Percentiles rank a stretch among this genome's conserved stretches.
Conservation (phyloP, 2,888 invertebrate genomes). For the Sesia bembeciformis region DNA sequence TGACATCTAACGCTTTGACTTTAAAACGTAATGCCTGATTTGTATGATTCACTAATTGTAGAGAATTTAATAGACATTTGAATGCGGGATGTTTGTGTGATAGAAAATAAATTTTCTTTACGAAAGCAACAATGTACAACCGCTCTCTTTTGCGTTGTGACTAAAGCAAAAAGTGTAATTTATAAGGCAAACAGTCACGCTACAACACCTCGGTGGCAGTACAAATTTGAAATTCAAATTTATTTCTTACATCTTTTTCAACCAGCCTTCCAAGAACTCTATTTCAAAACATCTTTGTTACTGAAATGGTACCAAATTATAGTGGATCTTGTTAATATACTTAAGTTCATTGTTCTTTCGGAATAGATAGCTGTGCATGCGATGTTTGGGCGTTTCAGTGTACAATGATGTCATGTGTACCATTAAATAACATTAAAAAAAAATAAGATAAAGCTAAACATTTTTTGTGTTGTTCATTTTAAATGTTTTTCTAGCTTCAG, state of each 20-base stretch:
- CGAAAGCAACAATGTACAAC: slow-evolving; percentile 34
- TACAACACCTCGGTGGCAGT: slow-evolving; percentile 7
- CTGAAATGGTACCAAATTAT: not conserved
- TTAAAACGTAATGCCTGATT: not conserved
- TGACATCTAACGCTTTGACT: not conserved
- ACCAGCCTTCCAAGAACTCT: slow-evolving; percentile 4
- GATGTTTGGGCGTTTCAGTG: slow-evolving; percentile 25
- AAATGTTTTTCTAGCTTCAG: slow-evolving; percentile 8
- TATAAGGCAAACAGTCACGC: slow-evolving; percentile 12
- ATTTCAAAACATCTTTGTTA: not conserved
- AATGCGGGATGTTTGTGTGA: slow-evolving; percentile 55
- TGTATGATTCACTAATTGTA: slow-evolving; percentile 14
- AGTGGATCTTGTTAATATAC: not conserved
- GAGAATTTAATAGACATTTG: slow-evolving; percentile 23
- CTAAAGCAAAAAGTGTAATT: slow-evolving; percentile 22
- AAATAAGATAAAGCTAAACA: not conserved
- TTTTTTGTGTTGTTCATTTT: slow-evolving; percentile 7
- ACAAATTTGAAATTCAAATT: slow-evolving; percentile 33
- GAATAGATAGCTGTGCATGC: slow-evolving; percentile 35
- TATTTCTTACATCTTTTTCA: slow-evolving; percentile 17
- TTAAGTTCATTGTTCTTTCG: slow-evolving; percentile 25
- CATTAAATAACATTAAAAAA: slow-evolving; percentile 3
- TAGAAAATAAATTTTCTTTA: slow-evolving; percentile 12
- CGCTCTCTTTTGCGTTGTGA: slow-evolving; percentile 29
- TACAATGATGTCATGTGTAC: slow-evolving; percentile 10